A percentile compares a stretch with the other conserved stretches of the same genome.
Evolutionary conservation across 2,888 invertebrate genomes (phyloP).

Genomic region (Toxonevra muliebris): DNA sequence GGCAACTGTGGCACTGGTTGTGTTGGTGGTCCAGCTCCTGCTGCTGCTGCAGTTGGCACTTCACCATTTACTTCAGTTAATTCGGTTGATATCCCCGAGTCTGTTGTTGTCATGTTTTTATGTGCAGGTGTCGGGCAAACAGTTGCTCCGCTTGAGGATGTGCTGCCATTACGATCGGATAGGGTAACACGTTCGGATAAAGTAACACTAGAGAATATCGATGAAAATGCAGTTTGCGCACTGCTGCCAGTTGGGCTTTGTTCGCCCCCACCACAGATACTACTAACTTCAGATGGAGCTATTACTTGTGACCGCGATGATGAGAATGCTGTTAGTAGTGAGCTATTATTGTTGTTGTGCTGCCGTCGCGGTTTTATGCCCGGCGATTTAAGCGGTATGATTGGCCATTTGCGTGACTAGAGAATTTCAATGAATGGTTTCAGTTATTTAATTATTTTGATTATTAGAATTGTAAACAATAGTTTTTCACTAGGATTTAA

Average conservation of each 20-base stretch:
- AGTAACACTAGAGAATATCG: too few relatives aligned
- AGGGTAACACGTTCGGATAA: too few relatives aligned
- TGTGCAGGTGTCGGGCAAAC: slow-evolving; percentile 54
- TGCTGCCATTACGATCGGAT: background rate
- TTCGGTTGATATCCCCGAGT: slow-evolving; percentile 10
- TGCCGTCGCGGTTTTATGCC: slow-evolving; percentile 79
- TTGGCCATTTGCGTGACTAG: slow-evolving; percentile 83
- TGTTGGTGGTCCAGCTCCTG: background rate
- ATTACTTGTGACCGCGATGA: slow-evolving; percentile 1
- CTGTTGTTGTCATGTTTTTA: slow-evolving; percentile 32
- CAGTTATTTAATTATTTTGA: too few relatives aligned
- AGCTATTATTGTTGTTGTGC: slow-evolving; percentile 57
- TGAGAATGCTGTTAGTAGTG: slow-evolving; percentile 29
- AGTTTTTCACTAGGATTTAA: too few relatives aligned
- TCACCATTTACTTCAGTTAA: background rate
- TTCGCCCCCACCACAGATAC: slow-evolving; percentile 42
- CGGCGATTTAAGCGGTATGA: slow-evolving; percentile 85
- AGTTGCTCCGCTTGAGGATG: background rate
- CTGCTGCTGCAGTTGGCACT: background rate
- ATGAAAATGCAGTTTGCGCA: slow-evolving; percentile 14
- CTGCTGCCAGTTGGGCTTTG: slow-evolving; percentile 47
- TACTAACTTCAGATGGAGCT: background rate
- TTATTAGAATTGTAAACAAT: too few relatives aligned
- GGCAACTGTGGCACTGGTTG: slow-evolving; percentile 48
- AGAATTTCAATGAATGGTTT: slow-evolving; percentile 6